Evolutionary conservation across 2,113 vertebrate species (phyloP), one percentile per base, ranked within the genome.

Genomic region (Tautogolabrus adspersus): DNA sequence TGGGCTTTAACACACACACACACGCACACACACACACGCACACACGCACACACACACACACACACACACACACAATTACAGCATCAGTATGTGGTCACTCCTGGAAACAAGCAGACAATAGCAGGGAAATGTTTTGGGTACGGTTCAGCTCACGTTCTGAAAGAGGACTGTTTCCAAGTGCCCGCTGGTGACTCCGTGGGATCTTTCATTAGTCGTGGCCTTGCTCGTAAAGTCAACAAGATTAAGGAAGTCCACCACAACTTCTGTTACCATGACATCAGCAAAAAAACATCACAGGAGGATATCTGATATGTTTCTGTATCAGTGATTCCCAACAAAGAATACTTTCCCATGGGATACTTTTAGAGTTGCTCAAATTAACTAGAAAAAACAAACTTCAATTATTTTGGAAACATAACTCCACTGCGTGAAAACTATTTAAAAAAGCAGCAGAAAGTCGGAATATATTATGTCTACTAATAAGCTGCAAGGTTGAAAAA

Each of bases 61-160:
- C 30, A 34, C 30, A 34, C 82, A 83, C 83, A 84, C 69, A 87
- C 67, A 66, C 67, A 47, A 62, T 81, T 42, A 56, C 74, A 79
- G 81, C 69, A 78, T 79, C 73, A 38, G 42, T 61, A 38, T 83
- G 82, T 59, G 89, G 87, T 88, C 73, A 66, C 75, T 72, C 79
- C 66, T 86, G 76, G 87, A 91, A 91, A 91, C 62, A 51, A 74
- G 79, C 70, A 79, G 75, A 91, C 88, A 88, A 91, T 75, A 61
- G 72, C 23, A 57, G 71, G 73, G 79, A 83, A 84, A 73, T 40
- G 64, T 88, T 40, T 81, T 7, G 75, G 73, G 64, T 34, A 64
- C 42, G n/a, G 47, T n/a, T 75, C 51, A 19, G 21, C 69, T 85
- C 64, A 68, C 64, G 56, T 72, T 83, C 72, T 71, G 52, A 86